Evolutionary conservation across 2,113 vertebrate genomes (phyloP), one percentile per base, ranked within the genome.

Genomic region (Ginglymostoma cirratum): DNA sequence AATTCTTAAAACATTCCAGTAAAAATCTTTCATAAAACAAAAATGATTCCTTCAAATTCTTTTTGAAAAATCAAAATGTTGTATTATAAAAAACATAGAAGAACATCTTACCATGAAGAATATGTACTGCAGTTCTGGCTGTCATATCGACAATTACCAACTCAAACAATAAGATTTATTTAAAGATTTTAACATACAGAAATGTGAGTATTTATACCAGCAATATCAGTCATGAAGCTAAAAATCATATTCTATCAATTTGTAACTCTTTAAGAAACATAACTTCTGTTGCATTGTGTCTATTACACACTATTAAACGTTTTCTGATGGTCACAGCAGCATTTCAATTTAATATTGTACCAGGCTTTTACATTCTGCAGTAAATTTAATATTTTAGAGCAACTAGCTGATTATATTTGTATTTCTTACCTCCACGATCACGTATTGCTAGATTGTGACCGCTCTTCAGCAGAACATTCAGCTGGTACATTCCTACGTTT

Each of bases 361-460:
- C 4, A 34, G 19, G 2, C 2, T 21, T 21, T 85, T 45, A 23
- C 80, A 85, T 21, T 45, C 3, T 42, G 45, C 80, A 42, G 80
- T 85, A 12, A 5, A 14, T 45, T 80, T 83, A 83, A 45, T 85
- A 8, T 38, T 48, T 45, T 87, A 87, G 1, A 52, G 42, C 85
- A 48, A 52, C 21, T 42, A 52, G 24, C 48, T 52, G 42, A 27
- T 87, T 86, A 45, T 24, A 86, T 86, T 87, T 52, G 48, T 42
- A 76, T 4, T 76, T 95, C 97, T 97, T 98, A 99, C 99, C 99
- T 98, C 98, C 98, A 96, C 99, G 97, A 97, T 99, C 99, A 66
- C 98, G 97, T 96, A 98, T 99, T 96, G 99, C 99, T 96, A 99
- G 97, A 97, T 98, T 98, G 96, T 98, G 98, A 97, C 99, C 99